These are phyloP conservation scores for Stichodactyla helianthus DNA, from an alignment of 64 coral and sea anemone species.

Conservation along the genomic window DNA sequence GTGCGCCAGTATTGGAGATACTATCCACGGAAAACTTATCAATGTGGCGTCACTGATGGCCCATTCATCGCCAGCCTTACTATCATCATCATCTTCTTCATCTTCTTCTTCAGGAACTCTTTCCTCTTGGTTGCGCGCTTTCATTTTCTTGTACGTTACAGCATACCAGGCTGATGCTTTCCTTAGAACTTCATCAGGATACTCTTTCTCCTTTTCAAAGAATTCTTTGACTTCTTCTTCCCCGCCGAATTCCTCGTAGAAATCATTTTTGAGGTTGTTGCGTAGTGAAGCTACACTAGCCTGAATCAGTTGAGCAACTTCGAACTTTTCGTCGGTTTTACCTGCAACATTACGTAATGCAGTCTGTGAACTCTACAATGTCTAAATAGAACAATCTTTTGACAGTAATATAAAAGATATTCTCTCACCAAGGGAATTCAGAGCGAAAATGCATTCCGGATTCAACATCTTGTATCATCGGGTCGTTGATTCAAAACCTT, in stretches of 20 bases:
- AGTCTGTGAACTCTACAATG: too few relatives aligned
- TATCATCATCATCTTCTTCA: background rate
- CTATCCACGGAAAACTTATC: conserved; percentile 74
- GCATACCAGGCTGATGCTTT: conserved; percentile 84
- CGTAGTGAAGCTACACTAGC: conserved; percentile 64
- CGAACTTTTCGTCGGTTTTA: conserved; percentile 83
- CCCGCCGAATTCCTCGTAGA: conserved; percentile 72
- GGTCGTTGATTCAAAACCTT: too few relatives aligned
- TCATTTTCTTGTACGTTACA: conserved; percentile 32
- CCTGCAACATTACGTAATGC: background rate
- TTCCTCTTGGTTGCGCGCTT: background rate
- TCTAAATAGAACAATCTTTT: too few relatives aligned
- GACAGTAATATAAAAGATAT: too few relatives aligned
- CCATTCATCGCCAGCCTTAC: background rate
- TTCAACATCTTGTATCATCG: too few relatives aligned
- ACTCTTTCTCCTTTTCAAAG: conserved; percentile 38
- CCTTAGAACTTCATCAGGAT: conserved; percentile 34
- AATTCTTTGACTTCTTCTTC: conserved; percentile 59
- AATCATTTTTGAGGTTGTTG: conserved; percentile 43
- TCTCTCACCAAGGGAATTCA: background rate
- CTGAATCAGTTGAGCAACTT: conserved; percentile 79
- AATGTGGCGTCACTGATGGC: background rate
- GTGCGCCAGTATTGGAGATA: conserved; percentile 56
- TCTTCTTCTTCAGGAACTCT: conserved; percentile 1
- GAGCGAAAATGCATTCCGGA: too few relatives aligned